phyloP scores from a whole-genome alignment of 2,888 invertebrate species.

The Pteria penguin region DNA sequence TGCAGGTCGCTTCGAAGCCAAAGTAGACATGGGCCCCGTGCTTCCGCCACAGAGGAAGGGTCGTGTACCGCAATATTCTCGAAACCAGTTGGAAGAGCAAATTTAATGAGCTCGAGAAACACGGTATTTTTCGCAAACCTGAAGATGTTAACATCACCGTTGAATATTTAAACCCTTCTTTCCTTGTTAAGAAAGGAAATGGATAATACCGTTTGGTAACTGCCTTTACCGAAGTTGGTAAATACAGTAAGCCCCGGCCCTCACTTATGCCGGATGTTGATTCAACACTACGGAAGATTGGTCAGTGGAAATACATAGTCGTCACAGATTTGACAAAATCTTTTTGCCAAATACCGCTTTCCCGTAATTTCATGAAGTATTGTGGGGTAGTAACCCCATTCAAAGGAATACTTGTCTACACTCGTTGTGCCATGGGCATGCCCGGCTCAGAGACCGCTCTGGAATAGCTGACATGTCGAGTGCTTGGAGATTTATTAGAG shows the following conservation, averaged over 20 bases:
- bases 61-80: not conserved
- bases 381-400: constrained; percentile 52
- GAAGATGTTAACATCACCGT: constrained; percentile 50
- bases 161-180: constrained; percentile 60
- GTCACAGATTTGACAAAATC: constrained; percentile 46
- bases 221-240: constrained; percentile 52
- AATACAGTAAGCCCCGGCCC: constrained; percentile 55
- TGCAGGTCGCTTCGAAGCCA: constrained; percentile 48
- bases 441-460: constrained; percentile 58
- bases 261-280: constrained; percentile 48
- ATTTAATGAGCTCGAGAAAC: constrained; percentile 57
- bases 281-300: constrained; percentile 31
- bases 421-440: constrained; percentile 45
- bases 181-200: constrained; percentile 50
- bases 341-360: constrained; percentile 55
- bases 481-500: constrained; percentile 46
- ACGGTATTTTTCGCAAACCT: constrained; percentile 51
- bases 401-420: constrained; percentile 48
- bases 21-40: constrained; percentile 56
- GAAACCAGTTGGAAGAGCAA: constrained; percentile 32
- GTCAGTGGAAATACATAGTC: constrained; percentile 46
- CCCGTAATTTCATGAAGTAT: constrained; percentile 47
- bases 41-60: constrained; percentile 43
- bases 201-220: constrained; percentile 54
- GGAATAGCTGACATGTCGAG: constrained; percentile 48